Evolutionary conservation across 2,888 invertebrate genomes (phyloP).

Genomic region (Bruchidius siliquastri): DNA sequence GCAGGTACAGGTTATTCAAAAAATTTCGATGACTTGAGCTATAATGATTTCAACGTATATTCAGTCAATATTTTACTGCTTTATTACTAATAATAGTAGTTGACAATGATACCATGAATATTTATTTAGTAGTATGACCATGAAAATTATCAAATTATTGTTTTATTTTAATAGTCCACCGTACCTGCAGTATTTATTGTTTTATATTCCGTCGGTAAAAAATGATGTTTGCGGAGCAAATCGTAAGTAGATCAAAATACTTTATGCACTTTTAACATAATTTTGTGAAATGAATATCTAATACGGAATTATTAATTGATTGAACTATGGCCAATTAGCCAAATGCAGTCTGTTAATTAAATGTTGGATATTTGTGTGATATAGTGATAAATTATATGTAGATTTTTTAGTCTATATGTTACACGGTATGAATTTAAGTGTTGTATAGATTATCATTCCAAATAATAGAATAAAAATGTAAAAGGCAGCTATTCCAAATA

Average conservation of each 20-base stretch:
- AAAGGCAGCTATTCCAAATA: too few relatives aligned
- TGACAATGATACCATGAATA: conserved; percentile 14
- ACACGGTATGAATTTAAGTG: neutral
- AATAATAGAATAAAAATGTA: too few relatives aligned
- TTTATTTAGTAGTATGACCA: conserved; percentile 9
- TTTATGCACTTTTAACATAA: neutral
- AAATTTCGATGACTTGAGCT: neutral
- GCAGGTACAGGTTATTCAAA: neutral
- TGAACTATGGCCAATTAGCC: neutral
- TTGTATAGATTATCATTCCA: too few relatives aligned
- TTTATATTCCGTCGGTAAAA: neutral
- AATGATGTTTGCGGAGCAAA: neutral
- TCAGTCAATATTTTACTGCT: neutral
- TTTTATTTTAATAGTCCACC: conserved; percentile 8
- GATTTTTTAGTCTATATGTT: neutral
- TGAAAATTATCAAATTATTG: conserved; percentile 14
- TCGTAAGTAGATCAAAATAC: neutral
- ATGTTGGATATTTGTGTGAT: neutral
- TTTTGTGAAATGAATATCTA: neutral
- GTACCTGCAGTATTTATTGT: neutral
- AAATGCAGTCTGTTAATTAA: neutral
- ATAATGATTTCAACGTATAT: neutral
- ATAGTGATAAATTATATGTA: neutral
- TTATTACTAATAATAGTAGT: conserved; percentile 6
- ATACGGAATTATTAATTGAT: too few relatives aligned